These are phyloP conservation scores for Brevipalpus yothersi DNA, from an alignment of 1,140 invertebrate genomes.

Conservation along the genomic window DNA sequence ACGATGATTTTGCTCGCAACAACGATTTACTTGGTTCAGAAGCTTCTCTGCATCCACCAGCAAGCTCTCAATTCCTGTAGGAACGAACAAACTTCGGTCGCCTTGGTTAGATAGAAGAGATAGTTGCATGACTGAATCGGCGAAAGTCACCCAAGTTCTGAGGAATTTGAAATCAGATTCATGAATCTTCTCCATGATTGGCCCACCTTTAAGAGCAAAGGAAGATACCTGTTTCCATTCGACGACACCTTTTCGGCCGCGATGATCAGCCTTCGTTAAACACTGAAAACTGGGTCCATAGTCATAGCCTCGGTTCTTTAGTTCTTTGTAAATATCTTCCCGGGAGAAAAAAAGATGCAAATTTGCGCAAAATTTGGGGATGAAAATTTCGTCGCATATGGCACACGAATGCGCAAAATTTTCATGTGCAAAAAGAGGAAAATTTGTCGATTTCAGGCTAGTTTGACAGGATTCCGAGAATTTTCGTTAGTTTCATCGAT, in stretches of 20 bases:
- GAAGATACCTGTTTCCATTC: constrained; percentile 19
- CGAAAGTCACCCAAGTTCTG: constrained; percentile 25
- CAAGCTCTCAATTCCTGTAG: constrained; percentile 53
- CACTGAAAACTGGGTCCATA: constrained; percentile 48
- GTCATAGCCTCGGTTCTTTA: constrained; percentile 27
- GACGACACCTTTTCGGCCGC: neutral
- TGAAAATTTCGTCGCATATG: no score
- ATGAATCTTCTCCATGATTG: neutral
- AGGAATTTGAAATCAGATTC: neutral
- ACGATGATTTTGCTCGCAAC: neutral
- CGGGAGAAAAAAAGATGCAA: no score
- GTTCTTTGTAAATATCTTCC: constrained; percentile 28
- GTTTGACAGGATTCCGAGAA: no score
- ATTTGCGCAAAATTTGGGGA: no score
- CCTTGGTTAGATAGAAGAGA: constrained; percentile 22
- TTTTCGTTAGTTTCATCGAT: no score
- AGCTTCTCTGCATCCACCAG: constrained; percentile 18
- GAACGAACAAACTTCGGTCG: constrained; percentile 49
- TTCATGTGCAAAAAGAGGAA: no score
- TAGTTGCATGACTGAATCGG: constrained; percentile 26
- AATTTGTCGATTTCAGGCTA: no score
- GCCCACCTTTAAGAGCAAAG: neutral
- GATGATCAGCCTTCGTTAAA: constrained; percentile 27
- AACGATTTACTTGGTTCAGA: constrained; percentile 7
- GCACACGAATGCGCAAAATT: no score